A percentile compares a stretch with the other conserved stretches of the same genome.
Conservation (phyloP, 2,797 vertebrate species). For the Catamblyrhynchus diadema region DNA sequence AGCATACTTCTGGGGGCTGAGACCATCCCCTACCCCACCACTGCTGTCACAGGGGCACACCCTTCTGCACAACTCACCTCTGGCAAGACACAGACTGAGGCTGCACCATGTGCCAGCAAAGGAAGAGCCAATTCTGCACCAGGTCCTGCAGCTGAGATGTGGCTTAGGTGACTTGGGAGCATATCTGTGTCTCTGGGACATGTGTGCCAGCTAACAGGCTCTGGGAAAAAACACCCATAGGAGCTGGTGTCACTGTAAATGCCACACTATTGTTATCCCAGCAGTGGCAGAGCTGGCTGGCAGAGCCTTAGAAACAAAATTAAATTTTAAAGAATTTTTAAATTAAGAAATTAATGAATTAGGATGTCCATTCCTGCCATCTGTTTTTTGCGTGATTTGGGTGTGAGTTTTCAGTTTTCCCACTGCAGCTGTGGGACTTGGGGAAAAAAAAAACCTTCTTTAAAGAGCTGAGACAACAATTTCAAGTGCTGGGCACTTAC, state of each 20-base stretch:
- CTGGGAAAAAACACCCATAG: not conserved
- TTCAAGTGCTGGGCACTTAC: not conserved
- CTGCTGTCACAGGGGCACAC: not conserved
- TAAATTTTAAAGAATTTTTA: not conserved
- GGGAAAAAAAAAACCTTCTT: not conserved
- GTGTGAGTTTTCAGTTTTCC: constrained; percentile 8
- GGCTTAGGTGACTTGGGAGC: not conserved
- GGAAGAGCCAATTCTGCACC: not conserved
- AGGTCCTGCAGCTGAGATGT: not conserved
- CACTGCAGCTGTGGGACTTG: not conserved
- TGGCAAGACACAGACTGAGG: not conserved
- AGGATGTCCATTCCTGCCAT: not conserved
- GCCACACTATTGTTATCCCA: not conserved
- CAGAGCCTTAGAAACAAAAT: not conserved
- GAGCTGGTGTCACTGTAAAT: not conserved
- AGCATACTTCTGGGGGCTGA: not conserved
- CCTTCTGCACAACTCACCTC: not conserved
- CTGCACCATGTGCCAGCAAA: not conserved
- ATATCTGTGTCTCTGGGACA: not conserved
- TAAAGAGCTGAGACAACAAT: constrained; percentile 20
- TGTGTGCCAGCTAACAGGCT: not conserved
- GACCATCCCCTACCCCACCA: not conserved
- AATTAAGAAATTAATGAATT: constrained; percentile 22
- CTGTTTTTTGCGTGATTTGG: not conserved
- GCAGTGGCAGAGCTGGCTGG: not conserved